phyloP scores from a whole-genome alignment of 2,113 vertebrate species.

The Choloepus hoffmanni region DNA sequence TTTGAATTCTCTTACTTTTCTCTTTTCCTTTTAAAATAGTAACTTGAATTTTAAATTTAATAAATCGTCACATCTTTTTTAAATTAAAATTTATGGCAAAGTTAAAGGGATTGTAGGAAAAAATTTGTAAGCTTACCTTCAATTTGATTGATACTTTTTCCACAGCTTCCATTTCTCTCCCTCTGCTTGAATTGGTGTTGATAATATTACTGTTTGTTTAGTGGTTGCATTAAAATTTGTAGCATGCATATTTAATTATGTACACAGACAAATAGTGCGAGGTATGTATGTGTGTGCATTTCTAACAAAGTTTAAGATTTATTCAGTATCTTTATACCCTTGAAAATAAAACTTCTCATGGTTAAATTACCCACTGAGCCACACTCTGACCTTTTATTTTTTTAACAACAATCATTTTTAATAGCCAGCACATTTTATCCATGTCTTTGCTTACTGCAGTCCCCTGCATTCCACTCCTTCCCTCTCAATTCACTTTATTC shows the following conservation, averaged over 20 bases:
- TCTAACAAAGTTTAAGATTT: neutral
- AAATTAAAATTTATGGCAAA: neutral
- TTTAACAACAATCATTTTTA: neutral
- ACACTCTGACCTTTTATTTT: neutral
- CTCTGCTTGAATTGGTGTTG: neutral
- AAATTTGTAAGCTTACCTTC: neutral
- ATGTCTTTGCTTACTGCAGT: neutral
- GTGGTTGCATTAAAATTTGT: neutral
- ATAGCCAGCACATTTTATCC: neutral
- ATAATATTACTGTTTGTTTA: neutral
- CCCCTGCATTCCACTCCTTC: neutral
- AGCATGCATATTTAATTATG: neutral
- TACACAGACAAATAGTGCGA: neutral
- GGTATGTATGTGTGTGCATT: neutral
- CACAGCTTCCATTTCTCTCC: neutral
- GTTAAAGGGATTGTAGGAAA: neutral
- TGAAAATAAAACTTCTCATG: neutral
- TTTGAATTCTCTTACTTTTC: neutral
- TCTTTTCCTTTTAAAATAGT: neutral
- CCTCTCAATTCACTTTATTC: neutral
- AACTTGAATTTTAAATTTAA: neutral
- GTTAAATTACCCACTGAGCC: neutral
- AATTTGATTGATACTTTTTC: neutral
- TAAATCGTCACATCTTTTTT: neutral
- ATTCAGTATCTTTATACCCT: neutral